Conservation (phyloP, 2,888 invertebrate genomes). For the Pollenia amentaria region DNA sequence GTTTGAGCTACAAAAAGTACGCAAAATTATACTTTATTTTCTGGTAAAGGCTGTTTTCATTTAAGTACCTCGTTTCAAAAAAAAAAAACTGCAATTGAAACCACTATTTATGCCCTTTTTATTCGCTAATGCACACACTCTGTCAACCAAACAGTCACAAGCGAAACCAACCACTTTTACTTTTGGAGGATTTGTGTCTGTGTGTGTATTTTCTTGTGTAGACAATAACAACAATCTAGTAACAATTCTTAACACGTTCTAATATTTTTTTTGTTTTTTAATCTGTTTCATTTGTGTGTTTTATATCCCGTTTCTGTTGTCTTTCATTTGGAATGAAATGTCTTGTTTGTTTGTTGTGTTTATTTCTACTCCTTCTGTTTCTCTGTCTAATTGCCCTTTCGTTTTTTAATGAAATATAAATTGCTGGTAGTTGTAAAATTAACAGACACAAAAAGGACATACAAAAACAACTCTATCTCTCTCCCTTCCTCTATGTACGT, state of each 20-base stretch:
- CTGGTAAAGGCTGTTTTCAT: too few species aligned
- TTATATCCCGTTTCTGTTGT: slow-evolving; percentile 27
- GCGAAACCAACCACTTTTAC: slow-evolving; percentile 46
- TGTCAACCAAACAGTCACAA: slow-evolving; percentile 24
- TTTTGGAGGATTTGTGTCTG: slow-evolving; percentile 38
- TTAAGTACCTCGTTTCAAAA: too few species aligned
- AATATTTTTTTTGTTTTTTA: slow-evolving; percentile 9
- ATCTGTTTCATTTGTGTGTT: background rate
- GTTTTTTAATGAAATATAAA: slow-evolving; percentile 70
- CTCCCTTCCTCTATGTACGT: background rate
- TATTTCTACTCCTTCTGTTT: background rate
- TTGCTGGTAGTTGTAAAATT: slow-evolving; percentile 39
- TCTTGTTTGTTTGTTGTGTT: slow-evolving; percentile 16
- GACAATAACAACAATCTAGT: slow-evolving; percentile 20
- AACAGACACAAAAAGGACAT: slow-evolving; percentile 21
- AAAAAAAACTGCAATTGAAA: too few species aligned
- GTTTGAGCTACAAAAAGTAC: too few species aligned
- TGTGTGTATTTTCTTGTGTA: background rate
- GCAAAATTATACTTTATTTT: too few species aligned
- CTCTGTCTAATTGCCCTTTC: slow-evolving; percentile 57
- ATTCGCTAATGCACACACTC: slow-evolving; percentile 2
- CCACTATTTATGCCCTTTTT: background rate
- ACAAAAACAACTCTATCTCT: background rate
- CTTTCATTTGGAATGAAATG: slow-evolving; percentile 21
- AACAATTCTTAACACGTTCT: slow-evolving; percentile 33